Evolutionary conservation across 23 tunicate species (phyloP), one percentile per base, ranked within the genome.

Genomic region (Clavelina lepadiformis): DNA sequence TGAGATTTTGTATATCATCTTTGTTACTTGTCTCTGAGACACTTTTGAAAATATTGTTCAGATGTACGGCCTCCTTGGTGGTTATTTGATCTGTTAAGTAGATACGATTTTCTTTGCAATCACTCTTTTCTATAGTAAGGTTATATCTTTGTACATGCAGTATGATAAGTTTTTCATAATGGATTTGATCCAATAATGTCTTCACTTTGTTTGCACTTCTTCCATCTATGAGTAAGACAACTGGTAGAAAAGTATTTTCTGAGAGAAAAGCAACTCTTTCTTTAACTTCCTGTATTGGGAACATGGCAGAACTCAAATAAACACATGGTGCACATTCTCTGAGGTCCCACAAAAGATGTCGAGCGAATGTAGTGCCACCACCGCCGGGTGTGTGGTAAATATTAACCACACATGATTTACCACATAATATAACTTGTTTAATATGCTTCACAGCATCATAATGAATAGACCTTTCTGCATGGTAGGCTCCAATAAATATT

Each of bases 291-390:
- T 66, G 36, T 21, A 81, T 35, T 6, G 80, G 59, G 11, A 72
- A 41, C 31, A 66, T 56, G 2, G 61, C 55, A 46, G 26, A 2
- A 22, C 80, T 50, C 11, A 52, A 8, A 22, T 72, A 38, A 7
- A 63, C 78, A 53, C 88, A 81, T 5, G 88, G 88, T 1, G 69
- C 74, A 56, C 66, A 31, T n/a, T 52, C 38, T 63, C 56, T 65
- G 3, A 81, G 46, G 5, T 73, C 64, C 88, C 88, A 81, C 59
- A 81, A 31, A 2, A 81, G 55, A 22, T 77, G 74, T 65, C 88
- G 28, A 21, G 80, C 72, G 56, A 81, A 73, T 0, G 88, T 81
- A 18, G 88, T 81, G 5, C 88, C 88, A 0, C 88, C 88, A 53
- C 88, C 80, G 3, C 88, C 88, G 0, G 88, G 88, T 20, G 79